A percentile compares a stretch with the other conserved stretches of the same genome.
These are phyloP conservation scores for Amphiprion percula DNA, from an alignment of 2,113 vertebrate species.

Conservation along the genomic window DNA sequence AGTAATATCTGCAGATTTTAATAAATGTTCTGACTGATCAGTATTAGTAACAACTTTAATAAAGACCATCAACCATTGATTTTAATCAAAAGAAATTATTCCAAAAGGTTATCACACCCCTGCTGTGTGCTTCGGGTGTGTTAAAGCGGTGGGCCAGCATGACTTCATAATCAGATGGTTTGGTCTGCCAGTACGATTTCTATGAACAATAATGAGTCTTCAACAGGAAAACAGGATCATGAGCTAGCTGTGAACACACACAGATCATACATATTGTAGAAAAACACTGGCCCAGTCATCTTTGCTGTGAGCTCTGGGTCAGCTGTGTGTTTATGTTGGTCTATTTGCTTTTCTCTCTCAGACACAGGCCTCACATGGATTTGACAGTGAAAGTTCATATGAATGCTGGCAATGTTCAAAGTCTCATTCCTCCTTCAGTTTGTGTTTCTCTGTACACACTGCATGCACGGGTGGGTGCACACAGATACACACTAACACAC, in stretches of 20 bases:
- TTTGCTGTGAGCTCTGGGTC: slow-evolving; percentile 2
- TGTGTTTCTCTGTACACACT: background rate
- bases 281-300: background rate
- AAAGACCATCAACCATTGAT: background rate
- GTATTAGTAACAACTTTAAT: background rate
- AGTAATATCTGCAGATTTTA: background rate
- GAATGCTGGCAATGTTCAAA: background rate
- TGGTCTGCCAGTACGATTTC: background rate
- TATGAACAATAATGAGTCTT: no score
- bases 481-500: background rate
- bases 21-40: slow-evolving; percentile 2
- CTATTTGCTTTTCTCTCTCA: slow-evolving; percentile 22
- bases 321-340: slow-evolving; percentile 18
- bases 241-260: background rate
- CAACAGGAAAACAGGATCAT: background rate
- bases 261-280: background rate
- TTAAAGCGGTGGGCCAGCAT: background rate
- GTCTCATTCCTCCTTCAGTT: background rate
- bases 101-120: background rate
- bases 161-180: background rate
- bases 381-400: background rate
- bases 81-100: background rate
- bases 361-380: background rate
- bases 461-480: background rate
- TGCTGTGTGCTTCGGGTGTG: background rate